A percentile compares a stretch with the other conserved stretches of the same genome.
Evolutionary conservation across 2,888 invertebrate species (phyloP).

Genomic region (Encarsia formosa): DNA sequence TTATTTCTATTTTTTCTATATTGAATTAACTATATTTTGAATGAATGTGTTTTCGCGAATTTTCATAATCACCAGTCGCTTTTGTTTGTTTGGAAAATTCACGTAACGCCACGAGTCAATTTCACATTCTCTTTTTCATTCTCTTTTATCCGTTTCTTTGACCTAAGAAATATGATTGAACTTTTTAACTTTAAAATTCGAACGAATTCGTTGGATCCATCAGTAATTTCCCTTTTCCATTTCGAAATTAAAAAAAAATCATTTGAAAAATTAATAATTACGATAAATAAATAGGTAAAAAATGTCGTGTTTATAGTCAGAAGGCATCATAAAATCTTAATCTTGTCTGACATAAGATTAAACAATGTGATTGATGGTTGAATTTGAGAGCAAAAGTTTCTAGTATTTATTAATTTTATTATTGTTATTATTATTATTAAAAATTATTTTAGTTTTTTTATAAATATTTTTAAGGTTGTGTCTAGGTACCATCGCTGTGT

Average conservation of each 20-base stretch:
- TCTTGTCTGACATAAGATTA: too few species aligned
- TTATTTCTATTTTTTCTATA: constrained; percentile 3
- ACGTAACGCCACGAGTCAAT: constrained; percentile 15
- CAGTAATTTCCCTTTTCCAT: constrained; percentile 11
- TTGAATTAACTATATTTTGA: too few species aligned
- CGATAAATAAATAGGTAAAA: too few species aligned
- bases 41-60: constrained; percentile 25
- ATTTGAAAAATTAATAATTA: not conserved
- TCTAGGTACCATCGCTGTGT: too few species aligned
- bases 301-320: too few species aligned
- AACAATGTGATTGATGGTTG: too few species aligned
- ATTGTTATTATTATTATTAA: too few species aligned
- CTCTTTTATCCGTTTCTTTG: constrained; percentile 15
- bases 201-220: constrained; percentile 8
- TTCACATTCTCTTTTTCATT: constrained; percentile 20
- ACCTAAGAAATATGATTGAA: constrained; percentile 11
- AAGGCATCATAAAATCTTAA: too few species aligned
- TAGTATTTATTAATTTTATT: too few species aligned
- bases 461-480: too few species aligned
- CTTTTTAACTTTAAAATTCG: constrained; percentile 8
- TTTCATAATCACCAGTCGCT: constrained; percentile 27
- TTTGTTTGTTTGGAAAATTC: constrained; percentile 27
- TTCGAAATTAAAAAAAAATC: constrained; percentile 1
- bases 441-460: too few species aligned
- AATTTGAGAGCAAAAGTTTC: too few species aligned